A percentile compares a stretch with the other conserved stretches of the same genome.
phyloP scores from a whole-genome alignment of 2,888 invertebrate species.

The Hetaerina titia region DNA sequence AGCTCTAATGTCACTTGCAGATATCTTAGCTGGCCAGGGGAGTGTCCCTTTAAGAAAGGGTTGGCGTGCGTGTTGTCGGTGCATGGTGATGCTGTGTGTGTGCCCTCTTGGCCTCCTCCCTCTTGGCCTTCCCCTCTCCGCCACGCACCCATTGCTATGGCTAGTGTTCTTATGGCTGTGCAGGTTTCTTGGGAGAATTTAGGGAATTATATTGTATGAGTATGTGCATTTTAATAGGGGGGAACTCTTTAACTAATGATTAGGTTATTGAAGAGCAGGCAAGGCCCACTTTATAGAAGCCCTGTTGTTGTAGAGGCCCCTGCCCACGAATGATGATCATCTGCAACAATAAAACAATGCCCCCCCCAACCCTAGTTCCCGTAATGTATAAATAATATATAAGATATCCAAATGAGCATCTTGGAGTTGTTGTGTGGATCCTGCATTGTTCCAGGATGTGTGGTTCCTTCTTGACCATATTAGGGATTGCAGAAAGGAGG shows the following conservation, averaged over 20 bases:
- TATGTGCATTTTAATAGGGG: neutral
- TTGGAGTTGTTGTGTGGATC: constrained; percentile 44
- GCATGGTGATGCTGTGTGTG: constrained; percentile 14
- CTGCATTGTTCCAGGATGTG: neutral
- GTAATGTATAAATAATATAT: neutral
- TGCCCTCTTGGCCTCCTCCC: neutral
- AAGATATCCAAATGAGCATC: neutral
- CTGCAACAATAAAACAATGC: neutral
- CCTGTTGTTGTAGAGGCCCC: neutral
- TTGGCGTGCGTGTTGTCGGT: neutral
- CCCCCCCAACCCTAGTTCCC: constrained; percentile 22
- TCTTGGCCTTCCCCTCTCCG: neutral
- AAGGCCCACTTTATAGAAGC: neutral
- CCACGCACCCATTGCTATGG: constrained; percentile 34
- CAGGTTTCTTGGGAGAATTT: constrained; percentile 43
- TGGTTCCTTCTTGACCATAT: constrained; percentile 33
- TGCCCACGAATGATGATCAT: neutral
- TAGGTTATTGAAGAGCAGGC: constrained; percentile 11
- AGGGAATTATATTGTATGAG: neutral
- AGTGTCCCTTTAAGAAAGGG: neutral
- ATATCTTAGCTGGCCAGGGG: neutral
- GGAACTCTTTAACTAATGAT: neutral
- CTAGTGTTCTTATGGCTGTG: constrained; percentile 62
- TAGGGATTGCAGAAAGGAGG: neutral
- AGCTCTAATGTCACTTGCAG: no score